These are phyloP conservation scores for Drosophila repleta DNA, from an alignment of 1,140 invertebrate species.

Conservation along the genomic window DNA sequence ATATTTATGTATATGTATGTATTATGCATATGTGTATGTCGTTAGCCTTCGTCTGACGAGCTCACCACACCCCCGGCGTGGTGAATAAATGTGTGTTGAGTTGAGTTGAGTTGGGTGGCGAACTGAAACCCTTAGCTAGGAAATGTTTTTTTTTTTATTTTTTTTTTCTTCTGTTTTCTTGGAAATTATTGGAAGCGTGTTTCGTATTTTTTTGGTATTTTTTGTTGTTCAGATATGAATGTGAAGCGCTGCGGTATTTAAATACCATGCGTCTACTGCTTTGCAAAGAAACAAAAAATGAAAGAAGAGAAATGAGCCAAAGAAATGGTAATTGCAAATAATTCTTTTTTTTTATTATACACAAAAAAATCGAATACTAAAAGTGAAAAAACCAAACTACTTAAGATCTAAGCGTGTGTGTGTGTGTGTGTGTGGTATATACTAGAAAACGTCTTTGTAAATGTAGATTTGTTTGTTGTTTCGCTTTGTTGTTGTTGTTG, in stretches of 20 bases:
- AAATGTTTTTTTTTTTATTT: slow-evolving; percentile 46
- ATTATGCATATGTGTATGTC: slow-evolving; percentile 25
- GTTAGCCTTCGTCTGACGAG: slow-evolving; percentile 30
- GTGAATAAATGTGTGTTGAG: slow-evolving; percentile 41
- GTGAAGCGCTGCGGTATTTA: slow-evolving; percentile 2
- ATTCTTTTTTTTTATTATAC: slow-evolving; percentile 72
- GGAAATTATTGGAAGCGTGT: slow-evolving; percentile 64
- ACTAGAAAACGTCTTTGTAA: slow-evolving; percentile 80
- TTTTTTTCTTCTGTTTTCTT: slow-evolving; percentile 1
- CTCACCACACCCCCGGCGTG: slow-evolving; percentile 3
- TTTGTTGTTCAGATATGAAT: not conserved
- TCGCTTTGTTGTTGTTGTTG: slow-evolving; percentile 45
- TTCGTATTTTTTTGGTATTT: not conserved
- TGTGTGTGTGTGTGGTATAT: slow-evolving; percentile 58
- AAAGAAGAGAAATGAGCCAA: slow-evolving; percentile 19
- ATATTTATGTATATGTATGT: slow-evolving; percentile 45
- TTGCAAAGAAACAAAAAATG: not conserved
- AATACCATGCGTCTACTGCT: not conserved
- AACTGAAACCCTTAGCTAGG: slow-evolving; percentile 80
- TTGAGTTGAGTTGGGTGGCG: not conserved
- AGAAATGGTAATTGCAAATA: slow-evolving; percentile 58
- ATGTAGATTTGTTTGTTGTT: slow-evolving; percentile 66
- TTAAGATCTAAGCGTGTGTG: slow-evolving; percentile 62
- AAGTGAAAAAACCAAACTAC: slow-evolving; percentile 75
- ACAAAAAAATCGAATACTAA: slow-evolving; percentile 70